A percentile compares a stretch with the other conserved stretches of the same genome.
phyloP scores from a whole-genome alignment of 2,888 invertebrate species.

The Cremastobaeus sp. region DNA sequence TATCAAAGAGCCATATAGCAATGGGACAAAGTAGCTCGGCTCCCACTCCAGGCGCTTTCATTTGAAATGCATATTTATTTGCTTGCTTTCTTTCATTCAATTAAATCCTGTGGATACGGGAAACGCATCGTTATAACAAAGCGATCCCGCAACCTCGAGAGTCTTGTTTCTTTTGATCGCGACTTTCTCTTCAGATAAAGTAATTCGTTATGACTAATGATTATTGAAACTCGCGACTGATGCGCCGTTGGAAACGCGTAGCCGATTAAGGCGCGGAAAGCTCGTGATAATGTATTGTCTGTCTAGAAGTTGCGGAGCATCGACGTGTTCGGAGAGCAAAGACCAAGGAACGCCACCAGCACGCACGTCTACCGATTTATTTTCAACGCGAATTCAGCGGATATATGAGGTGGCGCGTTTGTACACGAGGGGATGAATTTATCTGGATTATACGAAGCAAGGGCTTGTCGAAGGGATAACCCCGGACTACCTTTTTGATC shows the following conservation, averaged over 20 bases:
- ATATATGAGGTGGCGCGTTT: slow-evolving; percentile 68
- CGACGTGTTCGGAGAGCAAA: slow-evolving; percentile 18
- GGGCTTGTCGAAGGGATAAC: slow-evolving; percentile 54
- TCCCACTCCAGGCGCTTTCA: slow-evolving; percentile 48
- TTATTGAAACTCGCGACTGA: slow-evolving; percentile 23
- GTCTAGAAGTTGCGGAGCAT: neutral
- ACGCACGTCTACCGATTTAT: slow-evolving; percentile 66
- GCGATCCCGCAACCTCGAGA: slow-evolving; percentile 32
- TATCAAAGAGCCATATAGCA: slow-evolving; percentile 40
- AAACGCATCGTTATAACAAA: slow-evolving; percentile 36
- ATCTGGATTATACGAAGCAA: slow-evolving; percentile 57
- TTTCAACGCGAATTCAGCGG: slow-evolving; percentile 66
- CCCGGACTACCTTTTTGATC: slow-evolving; percentile 56
- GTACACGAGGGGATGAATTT: slow-evolving; percentile 58
- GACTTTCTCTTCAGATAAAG: slow-evolving; percentile 3
- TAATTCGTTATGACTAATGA: slow-evolving; percentile 36
- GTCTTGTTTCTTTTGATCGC: slow-evolving; percentile 56
- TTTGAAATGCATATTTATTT: slow-evolving; percentile 61
- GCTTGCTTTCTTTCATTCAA: slow-evolving; percentile 58
- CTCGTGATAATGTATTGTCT: neutral
- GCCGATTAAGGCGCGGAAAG: neutral
- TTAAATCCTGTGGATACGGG: slow-evolving; percentile 42
- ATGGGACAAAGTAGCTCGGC: slow-evolving; percentile 46
- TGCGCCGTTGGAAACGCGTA: neutral
- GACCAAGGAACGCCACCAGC: slow-evolving; percentile 64